A percentile compares a stretch with the other conserved stretches of the same genome.
Conservation (phyloP, 1,140 invertebrate species). For the Acromyrmex charruanus region DNA sequence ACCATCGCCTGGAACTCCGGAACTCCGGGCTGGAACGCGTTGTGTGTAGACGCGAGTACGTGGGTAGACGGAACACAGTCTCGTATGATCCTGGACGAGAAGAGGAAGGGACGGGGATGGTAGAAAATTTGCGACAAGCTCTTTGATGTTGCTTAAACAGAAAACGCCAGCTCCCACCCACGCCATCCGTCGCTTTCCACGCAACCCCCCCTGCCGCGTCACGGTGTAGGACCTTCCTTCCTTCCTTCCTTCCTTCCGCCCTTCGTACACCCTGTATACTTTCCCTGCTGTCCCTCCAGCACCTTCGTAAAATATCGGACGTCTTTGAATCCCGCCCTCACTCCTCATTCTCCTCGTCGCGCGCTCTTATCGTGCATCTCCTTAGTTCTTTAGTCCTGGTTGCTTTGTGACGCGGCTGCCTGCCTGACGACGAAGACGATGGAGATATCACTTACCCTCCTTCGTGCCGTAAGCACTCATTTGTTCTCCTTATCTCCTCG, state of each 20-base stretch:
- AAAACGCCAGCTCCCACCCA: conserved; percentile 69
- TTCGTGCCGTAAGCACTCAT: conserved; percentile 71
- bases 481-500: conserved; percentile 73
- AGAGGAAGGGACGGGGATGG: conserved; percentile 21
- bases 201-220: conserved; percentile 26
- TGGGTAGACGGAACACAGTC: conserved; percentile 25
- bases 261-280: conserved; percentile 35
- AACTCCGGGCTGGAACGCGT: conserved; percentile 52
- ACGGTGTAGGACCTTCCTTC: conserved; percentile 61
- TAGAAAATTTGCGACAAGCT: conserved; percentile 78
- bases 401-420: conserved; percentile 68
- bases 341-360: conserved; percentile 45
- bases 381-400: conserved; percentile 73
- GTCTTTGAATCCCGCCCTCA: conserved; percentile 69
- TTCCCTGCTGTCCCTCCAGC: conserved; percentile 48
- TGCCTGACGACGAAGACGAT: conserved; percentile 52
- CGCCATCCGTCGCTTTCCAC: conserved; percentile 27
- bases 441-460: conserved; percentile 64
- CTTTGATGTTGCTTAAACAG: conserved; percentile 79
- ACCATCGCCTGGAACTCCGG: conserved; percentile 57
- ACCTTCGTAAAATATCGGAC: conserved; percentile 59
- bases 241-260: conserved; percentile 60
- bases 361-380: conserved; percentile 71
- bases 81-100: conserved; percentile 35
- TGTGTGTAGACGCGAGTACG: conserved; percentile 31